Conservation (phyloP, 2,888 invertebrate genomes). For the Biston stratarius region DNA sequence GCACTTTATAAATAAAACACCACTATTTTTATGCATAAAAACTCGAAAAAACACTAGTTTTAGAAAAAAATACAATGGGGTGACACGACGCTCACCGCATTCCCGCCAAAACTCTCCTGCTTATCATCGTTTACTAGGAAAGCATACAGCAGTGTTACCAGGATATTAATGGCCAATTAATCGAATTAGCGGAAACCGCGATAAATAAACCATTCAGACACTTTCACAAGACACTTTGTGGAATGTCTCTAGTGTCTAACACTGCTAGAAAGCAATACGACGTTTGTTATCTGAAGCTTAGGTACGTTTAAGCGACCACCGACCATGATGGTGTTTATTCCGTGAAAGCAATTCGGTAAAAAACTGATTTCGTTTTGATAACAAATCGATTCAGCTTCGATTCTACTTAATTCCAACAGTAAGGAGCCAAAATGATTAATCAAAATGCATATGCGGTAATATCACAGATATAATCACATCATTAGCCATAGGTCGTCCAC, state of each 20-base stretch:
- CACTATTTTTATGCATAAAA: too few species aligned
- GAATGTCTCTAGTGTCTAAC: conserved; percentile 25
- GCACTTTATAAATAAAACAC: too few species aligned
- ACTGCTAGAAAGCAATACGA: conserved; percentile 3
- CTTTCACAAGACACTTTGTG: conserved; percentile 17
- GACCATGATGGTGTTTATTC: conserved; percentile 14
- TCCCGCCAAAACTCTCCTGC: too few species aligned
- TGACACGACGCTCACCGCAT: too few species aligned
- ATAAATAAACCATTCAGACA: conserved; percentile 25
- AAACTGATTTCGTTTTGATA: not conserved
- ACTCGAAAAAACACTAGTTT: too few species aligned
- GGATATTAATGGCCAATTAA: conserved; percentile 8
- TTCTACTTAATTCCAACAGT: not conserved
- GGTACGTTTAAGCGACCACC: conserved; percentile 25
- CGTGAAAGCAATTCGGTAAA: not conserved
- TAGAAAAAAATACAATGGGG: too few species aligned
- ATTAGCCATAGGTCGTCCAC: too few species aligned
- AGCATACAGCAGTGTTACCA: not conserved
- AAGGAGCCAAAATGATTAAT: not conserved
- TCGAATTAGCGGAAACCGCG: conserved; percentile 17
- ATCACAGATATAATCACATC: too few species aligned
- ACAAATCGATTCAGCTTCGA: not conserved
- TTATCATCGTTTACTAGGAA: too few species aligned
- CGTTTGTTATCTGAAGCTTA: conserved; percentile 9
- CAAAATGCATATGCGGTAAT: too few species aligned